Base-by-base conservation (phyloP, 2,797 vertebrate species). In the Sebastolobus alascanus region DNA sequence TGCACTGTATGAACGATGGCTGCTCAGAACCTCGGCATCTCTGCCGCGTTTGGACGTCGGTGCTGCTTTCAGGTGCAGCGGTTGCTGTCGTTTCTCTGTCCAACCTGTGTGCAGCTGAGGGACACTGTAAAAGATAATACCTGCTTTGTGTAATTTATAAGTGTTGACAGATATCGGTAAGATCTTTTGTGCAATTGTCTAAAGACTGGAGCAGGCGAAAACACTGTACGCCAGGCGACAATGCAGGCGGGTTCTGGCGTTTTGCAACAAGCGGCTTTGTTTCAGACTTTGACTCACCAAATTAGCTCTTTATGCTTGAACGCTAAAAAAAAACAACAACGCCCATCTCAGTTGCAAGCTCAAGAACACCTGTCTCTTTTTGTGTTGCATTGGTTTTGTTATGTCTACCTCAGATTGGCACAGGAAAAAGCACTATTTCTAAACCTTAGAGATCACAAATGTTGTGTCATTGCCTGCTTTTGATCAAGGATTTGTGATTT, bases 341-440 rank as follows among this genome's bases (percentile, higher is more conserved):
- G 72, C 85, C 84, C 68, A 68, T 89, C 75, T 91, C 82, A 80
- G 66, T 73, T 78, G 61, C 84, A 79, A 65, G 74, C 72, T 66
- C 14, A 38, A 52, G 74, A 85, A 68, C 77, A 80, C 75, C 68
- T 2, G 52, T 73, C 74, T 79, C 8, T 68, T 69, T 86, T 78
- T 83, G 56, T 43, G 35, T 87, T 82, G 61, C 85, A 72, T 90
- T 84, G 79, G 67, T 91, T 93, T 91, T 79, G 85, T 91, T 91
- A 73, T 64, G 91, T 94, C 94, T 94, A 93, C 94, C 93, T 95
- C 94, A 94, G 84, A 91, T 91, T 90, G 93, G 90, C 92, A 90
- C 91, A 90, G 87, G 84, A 88, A 87, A 86, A 89, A 87, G 90
- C 91, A 87, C 88, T 87, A 87, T 91, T 94, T 87, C 68, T 82